These are phyloP conservation scores for Anthopleura xanthogrammica DNA, from an alignment of 92 coral and sea anemone species.

Conservation along the genomic window DNA sequence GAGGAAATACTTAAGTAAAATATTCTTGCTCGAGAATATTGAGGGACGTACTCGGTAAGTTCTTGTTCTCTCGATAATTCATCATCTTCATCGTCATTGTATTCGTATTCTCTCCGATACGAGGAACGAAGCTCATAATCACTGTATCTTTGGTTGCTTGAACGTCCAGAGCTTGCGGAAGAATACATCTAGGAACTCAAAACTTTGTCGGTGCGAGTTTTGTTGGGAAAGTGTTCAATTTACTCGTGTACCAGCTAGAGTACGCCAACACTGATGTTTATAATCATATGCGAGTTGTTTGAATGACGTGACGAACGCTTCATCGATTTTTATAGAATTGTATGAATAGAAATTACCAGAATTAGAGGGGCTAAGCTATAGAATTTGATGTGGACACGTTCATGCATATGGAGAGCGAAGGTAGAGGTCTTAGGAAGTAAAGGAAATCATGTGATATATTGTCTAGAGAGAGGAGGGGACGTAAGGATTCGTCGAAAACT, in stretches of 20 bases:
- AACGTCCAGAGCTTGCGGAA: constrained; percentile 7
- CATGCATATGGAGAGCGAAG: not conserved
- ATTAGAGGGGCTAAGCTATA: not conserved
- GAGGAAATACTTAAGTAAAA: not conserved
- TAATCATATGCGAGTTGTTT: constrained; percentile 24
- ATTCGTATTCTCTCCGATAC: constrained; percentile 23
- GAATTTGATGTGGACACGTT: not conserved
- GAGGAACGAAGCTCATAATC: constrained; percentile 19
- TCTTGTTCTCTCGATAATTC: constrained; percentile 12
- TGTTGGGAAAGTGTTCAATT: not conserved
- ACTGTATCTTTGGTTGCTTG: constrained; percentile 17
- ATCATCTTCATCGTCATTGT: constrained; percentile 14
- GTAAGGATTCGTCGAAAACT: not conserved
- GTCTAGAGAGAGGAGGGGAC: not conserved
- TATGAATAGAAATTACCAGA: constrained; percentile 7
- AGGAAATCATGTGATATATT: constrained; percentile 12
- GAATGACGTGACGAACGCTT: constrained; percentile 31
- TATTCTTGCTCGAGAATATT: not conserved
- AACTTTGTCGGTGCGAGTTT: not conserved
- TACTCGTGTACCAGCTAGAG: not conserved
- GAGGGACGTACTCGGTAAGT: constrained; percentile 12
- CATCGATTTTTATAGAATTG: constrained; percentile 37
- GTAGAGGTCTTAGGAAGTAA: not conserved
- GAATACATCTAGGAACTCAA: constrained; percentile 16
- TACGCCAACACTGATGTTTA: not conserved